These are phyloP conservation scores for Camelus bactrianus DNA, from an alignment of 2,113 vertebrate genomes.

Conservation along the genomic window DNA sequence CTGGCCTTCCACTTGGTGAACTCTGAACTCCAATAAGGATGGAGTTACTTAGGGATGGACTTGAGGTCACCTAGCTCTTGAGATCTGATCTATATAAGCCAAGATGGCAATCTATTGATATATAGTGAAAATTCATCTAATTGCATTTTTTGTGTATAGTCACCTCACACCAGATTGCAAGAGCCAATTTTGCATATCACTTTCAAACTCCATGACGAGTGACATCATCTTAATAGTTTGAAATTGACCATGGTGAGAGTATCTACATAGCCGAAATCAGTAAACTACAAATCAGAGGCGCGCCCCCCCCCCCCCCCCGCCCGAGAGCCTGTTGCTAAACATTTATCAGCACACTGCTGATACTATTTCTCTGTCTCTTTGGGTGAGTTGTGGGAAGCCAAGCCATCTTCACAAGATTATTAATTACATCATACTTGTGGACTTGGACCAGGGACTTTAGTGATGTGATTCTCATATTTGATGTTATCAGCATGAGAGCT, in stretches of 20 bases:
- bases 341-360: not conserved
- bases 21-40: not conserved
- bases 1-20: not conserved
- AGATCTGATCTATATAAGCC: conserved; percentile 1
- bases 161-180: not conserved
- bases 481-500: not conserved
- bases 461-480: conserved; percentile 10
- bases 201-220: not conserved
- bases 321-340: not conserved
- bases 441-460: not conserved
- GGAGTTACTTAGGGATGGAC: not conserved
- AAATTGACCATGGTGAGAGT: conserved; percentile 11
- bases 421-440: not conserved
- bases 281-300: not conserved
- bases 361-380: not conserved
- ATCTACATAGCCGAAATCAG: conserved; percentile 33
- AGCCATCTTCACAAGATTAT: not conserved
- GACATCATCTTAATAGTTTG: conserved; percentile 8
- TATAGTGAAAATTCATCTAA: not conserved
- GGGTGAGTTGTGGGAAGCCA: not conserved
- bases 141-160: not conserved
- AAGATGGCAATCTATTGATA: conserved; percentile 24
- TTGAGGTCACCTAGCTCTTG: conserved; percentile 46
- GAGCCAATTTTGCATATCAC: not conserved
- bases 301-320: too few relatives aligned